Evolutionary conservation across 2,888 invertebrate species (phyloP).

Genomic region (Habroteleia sp.): DNA sequence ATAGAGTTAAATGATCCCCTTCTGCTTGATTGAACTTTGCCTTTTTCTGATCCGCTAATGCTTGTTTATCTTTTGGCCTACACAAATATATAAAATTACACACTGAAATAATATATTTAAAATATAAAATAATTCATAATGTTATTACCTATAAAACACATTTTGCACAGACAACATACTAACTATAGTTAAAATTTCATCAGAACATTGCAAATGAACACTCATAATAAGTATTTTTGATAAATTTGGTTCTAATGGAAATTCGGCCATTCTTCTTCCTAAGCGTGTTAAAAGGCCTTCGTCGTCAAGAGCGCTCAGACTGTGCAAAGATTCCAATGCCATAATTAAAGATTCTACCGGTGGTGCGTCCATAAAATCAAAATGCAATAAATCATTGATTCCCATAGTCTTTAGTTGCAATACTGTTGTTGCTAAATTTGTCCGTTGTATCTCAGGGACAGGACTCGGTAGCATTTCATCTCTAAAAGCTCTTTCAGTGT

Average conservation of each 20-base stretch:
- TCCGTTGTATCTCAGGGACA: conserved; percentile 99
- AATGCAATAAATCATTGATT: conserved; percentile 98
- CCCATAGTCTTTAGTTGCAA: conserved; percentile 99
- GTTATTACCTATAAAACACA: conserved; percentile 90
- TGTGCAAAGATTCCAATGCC: conserved; percentile 98
- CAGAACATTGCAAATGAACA: conserved; percentile 97
- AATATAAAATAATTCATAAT: too few species aligned
- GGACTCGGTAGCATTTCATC: conserved; percentile 99
- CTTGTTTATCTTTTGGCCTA: conserved; percentile 96
- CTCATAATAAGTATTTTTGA: conserved; percentile 99
- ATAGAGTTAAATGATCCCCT: conserved; percentile 97
- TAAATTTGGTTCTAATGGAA: conserved; percentile 98
- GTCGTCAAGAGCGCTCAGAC: conserved; percentile 97
- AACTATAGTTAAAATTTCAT: conserved; percentile 98
- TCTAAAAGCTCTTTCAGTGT: conserved; percentile 98
- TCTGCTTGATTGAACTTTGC: conserved; percentile 99
- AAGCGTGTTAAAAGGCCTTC: conserved; percentile 90
- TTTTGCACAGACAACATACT: conserved; percentile 99
- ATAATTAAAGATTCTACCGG: conserved; percentile 98
- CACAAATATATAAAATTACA: too few species aligned
- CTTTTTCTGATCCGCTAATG: conserved; percentile 98
- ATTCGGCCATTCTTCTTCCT: conserved; percentile 98
- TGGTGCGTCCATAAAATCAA: conserved; percentile 99
- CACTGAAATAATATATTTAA: conserved; percentile 69
- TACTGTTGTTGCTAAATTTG: conserved; percentile 97